Base-by-base conservation (phyloP, 2,113 vertebrate species). In the Cheirogaleus medius region DNA sequence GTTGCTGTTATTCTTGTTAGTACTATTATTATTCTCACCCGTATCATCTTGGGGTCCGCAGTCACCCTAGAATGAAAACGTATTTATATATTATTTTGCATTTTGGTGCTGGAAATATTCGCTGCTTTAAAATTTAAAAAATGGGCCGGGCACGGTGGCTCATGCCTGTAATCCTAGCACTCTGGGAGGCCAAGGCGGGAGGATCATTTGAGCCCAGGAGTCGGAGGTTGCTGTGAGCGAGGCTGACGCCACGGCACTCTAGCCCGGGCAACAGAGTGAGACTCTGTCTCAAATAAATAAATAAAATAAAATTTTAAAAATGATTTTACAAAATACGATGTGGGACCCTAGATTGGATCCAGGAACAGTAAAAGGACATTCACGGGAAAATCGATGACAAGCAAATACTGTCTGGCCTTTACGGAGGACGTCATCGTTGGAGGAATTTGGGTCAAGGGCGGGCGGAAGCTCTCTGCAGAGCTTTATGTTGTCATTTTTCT, bases 1-100 rank as follows among this genome's bases (percentile, higher is more conserved):
- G 34, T 56, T 47, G 2, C 12, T 32, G 7, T 68, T 8, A 18
- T 69, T 69, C 29, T 34, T 52, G 47, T 52, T 8, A 8, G 2
- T 64, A 23, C 73, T 42, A 10, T 23, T 12, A 9, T 54, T 56
- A 15, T 64, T 5, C 63, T 96, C 0, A 1, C 21, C 81, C 17
- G n/a, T 15, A 0, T 37, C 88, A 1, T 49, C n/a, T 37, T 71
- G 94, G 15, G 3, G 39, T 23, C 76, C 58, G 0, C 99, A 99
- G 14, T 8, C 58, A 34, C 98, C 98, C 99, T 99, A 63, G 37
- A 91, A 71, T 1, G n/a, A 92, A 32, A 91, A 5, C 8, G 20
- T 1, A 29, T 47, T 68, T 9, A 54, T 11, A 20, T 6, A 9
- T 13, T 8, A 20, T 42, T 89, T 81, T 34, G 49, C 27, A 58